Percentiles rank a stretch among this genome's conserved stretches.
Conservation (phyloP, 1,140 invertebrate species). For the Spodoptera frugiperda region DNA sequence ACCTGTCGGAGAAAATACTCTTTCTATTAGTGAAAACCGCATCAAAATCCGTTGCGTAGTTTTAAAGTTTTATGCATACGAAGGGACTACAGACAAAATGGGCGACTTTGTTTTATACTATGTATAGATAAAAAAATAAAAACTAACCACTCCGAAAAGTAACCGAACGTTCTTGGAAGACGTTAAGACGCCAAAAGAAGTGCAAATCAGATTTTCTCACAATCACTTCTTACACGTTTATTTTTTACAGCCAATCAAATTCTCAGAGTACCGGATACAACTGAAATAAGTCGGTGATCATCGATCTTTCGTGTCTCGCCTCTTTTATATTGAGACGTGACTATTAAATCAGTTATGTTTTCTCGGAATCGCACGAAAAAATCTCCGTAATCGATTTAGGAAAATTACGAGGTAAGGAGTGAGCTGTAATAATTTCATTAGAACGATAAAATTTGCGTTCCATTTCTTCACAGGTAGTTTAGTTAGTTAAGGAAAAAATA, state of each 20-base stretch:
- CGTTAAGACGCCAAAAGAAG: neutral
- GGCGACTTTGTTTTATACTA: too few relatives aligned
- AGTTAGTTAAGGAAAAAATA: neutral
- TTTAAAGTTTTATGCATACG: too few relatives aligned
- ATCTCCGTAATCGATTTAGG: neutral
- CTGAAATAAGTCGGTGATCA: neutral
- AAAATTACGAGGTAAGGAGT: neutral
- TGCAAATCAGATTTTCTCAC: neutral
- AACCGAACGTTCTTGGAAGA: neutral
- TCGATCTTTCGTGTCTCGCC: neutral
- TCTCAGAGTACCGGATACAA: neutral
- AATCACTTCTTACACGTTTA: neutral
- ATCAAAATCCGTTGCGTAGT: too few relatives aligned
- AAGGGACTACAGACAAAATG: too few relatives aligned
- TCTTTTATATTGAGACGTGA: constrained; percentile 2
- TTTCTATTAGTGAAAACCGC: too few relatives aligned
- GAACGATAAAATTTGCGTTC: neutral
- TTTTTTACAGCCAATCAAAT: constrained; percentile 3
- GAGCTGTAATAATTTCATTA: neutral
- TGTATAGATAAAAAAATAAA: too few relatives aligned
- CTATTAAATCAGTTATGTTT: constrained; percentile 3
- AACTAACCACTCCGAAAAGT: too few relatives aligned
- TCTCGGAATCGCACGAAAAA: neutral
- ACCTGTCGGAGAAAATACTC: too few relatives aligned
- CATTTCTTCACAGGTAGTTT: neutral